Percentiles rank a stretch among this genome's conserved stretches.
phyloP scores from a whole-genome alignment of 1,140 invertebrate genomes.

The Zaprionus tsacasi region DNA sequence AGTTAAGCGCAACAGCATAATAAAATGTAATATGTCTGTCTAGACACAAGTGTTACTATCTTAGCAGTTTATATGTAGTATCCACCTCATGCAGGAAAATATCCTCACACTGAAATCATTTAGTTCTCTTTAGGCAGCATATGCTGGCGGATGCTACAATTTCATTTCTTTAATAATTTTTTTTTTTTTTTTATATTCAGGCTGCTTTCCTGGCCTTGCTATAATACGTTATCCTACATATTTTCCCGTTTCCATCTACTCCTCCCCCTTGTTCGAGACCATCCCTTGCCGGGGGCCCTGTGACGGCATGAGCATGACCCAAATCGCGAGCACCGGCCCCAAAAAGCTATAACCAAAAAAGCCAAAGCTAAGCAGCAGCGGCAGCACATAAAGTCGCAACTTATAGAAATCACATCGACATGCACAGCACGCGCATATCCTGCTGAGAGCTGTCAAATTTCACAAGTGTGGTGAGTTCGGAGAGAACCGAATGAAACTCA shows the following conservation, averaged over 20 bases:
- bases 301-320: conserved; percentile 43
- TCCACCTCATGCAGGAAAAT: no score
- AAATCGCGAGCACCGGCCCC: conserved; percentile 49
- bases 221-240: background rate
- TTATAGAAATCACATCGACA: conserved; percentile 26
- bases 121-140: no score
- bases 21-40: no score
- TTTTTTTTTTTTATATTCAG: no score
- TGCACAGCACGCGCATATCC: conserved; percentile 24
- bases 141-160: no score
- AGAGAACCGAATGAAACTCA: conserved; percentile 22
- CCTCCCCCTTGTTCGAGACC: background rate
- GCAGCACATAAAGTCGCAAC: conserved; percentile 23
- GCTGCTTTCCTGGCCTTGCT: background rate
- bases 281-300: background rate
- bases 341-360: conserved; percentile 10
- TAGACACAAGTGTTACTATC: no score
- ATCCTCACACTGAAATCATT: no score
- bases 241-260: background rate
- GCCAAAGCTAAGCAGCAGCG: conserved; percentile 20
- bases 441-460: conserved; percentile 24
- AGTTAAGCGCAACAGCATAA: no score
- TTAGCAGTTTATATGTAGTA: no score
- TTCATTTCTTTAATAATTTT: no score
- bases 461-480: conserved; percentile 25